Percentiles rank a stretch among this genome's conserved stretches.
Evolutionary conservation across 2,113 vertebrate species (phyloP).

Genomic region (Brachyhypopomus occidentalis): DNA sequence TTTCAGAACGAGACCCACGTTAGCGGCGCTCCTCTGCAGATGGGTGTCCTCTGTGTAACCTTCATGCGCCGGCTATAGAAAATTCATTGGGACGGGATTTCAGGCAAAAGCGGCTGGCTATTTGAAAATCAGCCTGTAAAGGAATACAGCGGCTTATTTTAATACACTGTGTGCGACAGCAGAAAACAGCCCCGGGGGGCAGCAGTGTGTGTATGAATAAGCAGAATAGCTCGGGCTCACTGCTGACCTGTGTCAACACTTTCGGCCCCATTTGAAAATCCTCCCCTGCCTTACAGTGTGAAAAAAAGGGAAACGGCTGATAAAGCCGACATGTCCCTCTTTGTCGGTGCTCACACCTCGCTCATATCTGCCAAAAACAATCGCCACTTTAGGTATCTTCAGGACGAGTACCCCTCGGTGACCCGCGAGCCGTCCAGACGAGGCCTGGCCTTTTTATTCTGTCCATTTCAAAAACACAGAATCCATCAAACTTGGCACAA

Average conservation of each 20-base stretch:
- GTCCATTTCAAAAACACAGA: conserved; percentile 61
- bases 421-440: conserved; percentile 19
- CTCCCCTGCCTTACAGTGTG: not conserved
- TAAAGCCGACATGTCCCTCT: conserved; percentile 43
- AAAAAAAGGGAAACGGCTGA: conserved; percentile 26
- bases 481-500: conserved; percentile 75
- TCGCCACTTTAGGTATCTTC: conserved; percentile 47
- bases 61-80: conserved; percentile 51
- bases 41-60: conserved; percentile 51
- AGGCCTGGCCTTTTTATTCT: conserved; percentile 46
- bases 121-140: conserved; percentile 54
- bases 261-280: conserved; percentile 41
- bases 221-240: conserved; percentile 39
- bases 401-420: conserved; percentile 41
- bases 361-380: conserved; percentile 49
- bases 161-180: conserved; percentile 43
- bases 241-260: conserved; percentile 35
- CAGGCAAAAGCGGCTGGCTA: conserved; percentile 39
- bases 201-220: conserved; percentile 37
- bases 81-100: conserved; percentile 53
- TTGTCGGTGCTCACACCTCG: conserved; percentile 41
- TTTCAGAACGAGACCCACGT: not conserved
- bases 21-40: conserved; percentile 8
- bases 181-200: conserved; percentile 38
- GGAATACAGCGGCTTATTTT: conserved; percentile 59